Base-by-base conservation (phyloP, 2,888 invertebrate species). In the Epicampocera succincta region DNA sequence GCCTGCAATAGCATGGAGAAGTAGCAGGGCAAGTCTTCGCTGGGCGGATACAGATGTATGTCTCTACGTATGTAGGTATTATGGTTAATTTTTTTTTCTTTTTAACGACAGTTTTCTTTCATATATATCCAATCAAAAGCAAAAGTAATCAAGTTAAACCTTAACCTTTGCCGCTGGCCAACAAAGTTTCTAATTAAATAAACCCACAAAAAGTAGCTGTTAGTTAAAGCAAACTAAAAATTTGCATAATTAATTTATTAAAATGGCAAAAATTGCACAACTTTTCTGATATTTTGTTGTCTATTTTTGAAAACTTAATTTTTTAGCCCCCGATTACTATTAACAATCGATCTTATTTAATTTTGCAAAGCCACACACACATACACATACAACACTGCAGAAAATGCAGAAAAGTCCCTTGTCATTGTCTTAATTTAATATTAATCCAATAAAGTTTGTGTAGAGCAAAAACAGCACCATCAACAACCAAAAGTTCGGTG, bases 151-250 rank as follows among this genome's bases (percentile, higher is more conserved):
- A 19, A 72, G 33, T 1, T 17, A 66, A 76, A 46, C 76, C 68
- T 61, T 69, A 69, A 76, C 61, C 76, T 76, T 76, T 76, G 75
- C 50, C 52, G 8, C 21, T 60, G 52, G 19, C 6, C 33, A 38
- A 25, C 46, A 44, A 60, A 69, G 61, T 52, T 25, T 76, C 46
- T 19, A 76, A 76, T 61, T 76, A 52, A 68, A 76, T 21, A 13
- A 56, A 19, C 71, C 25, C 15, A 13, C 3, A 40, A 44, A 42
- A 13, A 42, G 13, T n/a, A 5, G 15, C 5, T 42, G 52, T 61
- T 72, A 50, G 52, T 61, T 72, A 50, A 48, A 54, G 8, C 29
- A 29, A 48, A 38, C 11, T 13, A 17, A 8, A 42, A 12, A 54
- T 58, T 74, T 65, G 48, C 50, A 68, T 46, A 69, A 61, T 40